Base-by-base conservation (phyloP, 1,140 invertebrate genomes). In the Procambarus virginalis region DNA sequence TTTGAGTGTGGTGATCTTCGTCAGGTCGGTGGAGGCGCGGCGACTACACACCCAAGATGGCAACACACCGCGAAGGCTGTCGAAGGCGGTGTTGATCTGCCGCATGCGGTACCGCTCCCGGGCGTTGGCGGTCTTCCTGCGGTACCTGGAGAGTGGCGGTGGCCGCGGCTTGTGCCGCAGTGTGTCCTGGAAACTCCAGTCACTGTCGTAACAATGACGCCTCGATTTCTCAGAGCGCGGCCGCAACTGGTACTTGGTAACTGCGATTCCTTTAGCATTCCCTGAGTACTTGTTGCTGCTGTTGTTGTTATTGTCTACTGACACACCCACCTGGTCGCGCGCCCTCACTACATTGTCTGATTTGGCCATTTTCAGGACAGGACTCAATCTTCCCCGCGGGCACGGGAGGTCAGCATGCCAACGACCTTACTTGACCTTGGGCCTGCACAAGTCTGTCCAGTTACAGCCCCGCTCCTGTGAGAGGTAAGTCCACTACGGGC, bases 41-140 rank as follows among this genome's bases (percentile, higher is more conserved):
- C 82, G 82, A 60, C 82, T 73, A 46, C 82, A 84, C 70, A 84
- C 82, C 82, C 82, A 84, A 0, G 82, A 84, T 14, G 82, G 82
- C 64, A 84, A 73, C 64, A 84, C 82, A 48, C 82, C 82, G 2
- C 82, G 82, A 22, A 89, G 79, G 70, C 81, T 81, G 45, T 89
- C 97, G 94, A 98, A 34, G 34, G 34, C 34, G 34, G 34, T 34
- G 34, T 34, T 34, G 34, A 34, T 34, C 34, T 34, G 34, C 76
- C 96, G 94, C 97, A 98, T 98, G 70, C 97, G 94, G 80, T 95
- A 96, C 34, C 97, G 93, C 94, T 98, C 97, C 5, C 97, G 94
- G 0, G 97, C 97, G 94, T 98, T 98, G 1, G 97, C 97, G 1
- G 97, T 97, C 94, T 97, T 97, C 91, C 97, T 95, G 22, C 97